A percentile compares a stretch with the other conserved stretches of the same genome.
Evolutionary conservation across 30 jellyfish, hydroid and myxozoan genomes (phyloP).

Genomic region (Sanderia malayensis): DNA sequence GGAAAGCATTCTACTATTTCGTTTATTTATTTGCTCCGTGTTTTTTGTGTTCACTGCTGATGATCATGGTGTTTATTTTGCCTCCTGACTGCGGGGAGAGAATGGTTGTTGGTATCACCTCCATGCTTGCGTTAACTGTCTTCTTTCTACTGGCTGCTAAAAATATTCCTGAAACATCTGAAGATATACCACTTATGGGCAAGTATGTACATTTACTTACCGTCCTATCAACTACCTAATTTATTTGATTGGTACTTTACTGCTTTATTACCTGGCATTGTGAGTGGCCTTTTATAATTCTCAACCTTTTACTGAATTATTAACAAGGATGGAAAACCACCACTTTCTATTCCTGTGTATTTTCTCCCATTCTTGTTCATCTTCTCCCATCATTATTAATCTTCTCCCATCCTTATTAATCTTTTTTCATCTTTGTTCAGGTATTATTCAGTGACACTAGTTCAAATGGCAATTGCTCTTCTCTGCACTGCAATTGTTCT

Average conservation of each 20-base stretch:
- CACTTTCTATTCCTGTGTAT: not conserved
- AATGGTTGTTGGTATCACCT: conserved; percentile 73
- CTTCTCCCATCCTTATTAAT: too few species aligned
- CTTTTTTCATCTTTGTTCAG: too few species aligned
- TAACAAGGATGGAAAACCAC: not conserved
- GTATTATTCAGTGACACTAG: conserved; percentile 60
- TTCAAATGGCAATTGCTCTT: conserved; percentile 52
- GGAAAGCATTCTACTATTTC: conserved; percentile 59
- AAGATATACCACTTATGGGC: conserved; percentile 75
- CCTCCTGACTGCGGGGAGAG: conserved; percentile 86
- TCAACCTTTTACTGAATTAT: not conserved
- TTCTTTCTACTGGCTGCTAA: conserved; percentile 71
- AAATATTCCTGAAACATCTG: conserved; percentile 69
- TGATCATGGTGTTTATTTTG: conserved; percentile 42
- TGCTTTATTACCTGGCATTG: not conserved
- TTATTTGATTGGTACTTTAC: not conserved
- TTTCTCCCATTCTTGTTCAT: too few species aligned
- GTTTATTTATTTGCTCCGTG: conserved; percentile 69
- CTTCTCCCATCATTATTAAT: too few species aligned
- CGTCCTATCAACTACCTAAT: not conserved
- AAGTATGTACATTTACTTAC: conserved; percentile 12
- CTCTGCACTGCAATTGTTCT: conserved; percentile 55
- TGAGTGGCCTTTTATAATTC: not conserved
- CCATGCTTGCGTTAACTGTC: conserved; percentile 65
- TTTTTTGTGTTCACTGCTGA: conserved; percentile 43